Base-by-base conservation (phyloP, 2,113 vertebrate species). In the Atractosteus spatula region DNA sequence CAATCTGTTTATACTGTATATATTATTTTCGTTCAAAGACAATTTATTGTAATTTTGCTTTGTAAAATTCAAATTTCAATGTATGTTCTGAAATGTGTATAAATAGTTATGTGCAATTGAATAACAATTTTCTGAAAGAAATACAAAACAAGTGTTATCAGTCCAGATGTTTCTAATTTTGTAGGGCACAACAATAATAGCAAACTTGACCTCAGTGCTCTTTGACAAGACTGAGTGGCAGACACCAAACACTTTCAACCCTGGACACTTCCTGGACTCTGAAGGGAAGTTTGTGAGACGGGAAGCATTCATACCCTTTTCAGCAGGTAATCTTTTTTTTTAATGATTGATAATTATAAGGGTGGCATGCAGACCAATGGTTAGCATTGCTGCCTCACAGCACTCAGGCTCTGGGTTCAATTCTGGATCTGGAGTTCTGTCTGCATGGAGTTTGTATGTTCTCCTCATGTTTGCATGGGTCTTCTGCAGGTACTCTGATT, bases 231-330 rank as follows among this genome's bases (percentile, higher is more conserved):
- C 78, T 0, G 91, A 93, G 74, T 96, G 94, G 93, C 89, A 84
- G 59, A 95, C 90, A 10, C 91, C 94, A 0, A 79, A 94, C 68
- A 82, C 66, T 0, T 96, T 96, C 84, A 96, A 95, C 76, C 95
- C 95, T 0, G 88, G 86, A 47, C 95, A 96, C 78, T 97, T 97
- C 79, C 83, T 96, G 86, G 92, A 96, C 76, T 77, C 82, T 64
- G 84, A 94, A 3, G 92, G 94, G 64, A 87, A 87, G 70, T 94
- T 96, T 78, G 85, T 85, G 71, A 93, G 83, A 76, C 87, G 75
- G 66, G 94, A 96, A 0, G 84, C 91, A 72, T 97, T 97, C 79
- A 72, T 96, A 69, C 93, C 94, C 7, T 97, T 97, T 85, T 95
- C 93, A 77, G 82, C 92, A 85, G 93, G 94, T 97, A 77, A 82